These are phyloP conservation scores for Hydrozoanthus tunicans DNA, from an alignment of 64 coral and sea anemone genomes.

Conservation along the genomic window DNA sequence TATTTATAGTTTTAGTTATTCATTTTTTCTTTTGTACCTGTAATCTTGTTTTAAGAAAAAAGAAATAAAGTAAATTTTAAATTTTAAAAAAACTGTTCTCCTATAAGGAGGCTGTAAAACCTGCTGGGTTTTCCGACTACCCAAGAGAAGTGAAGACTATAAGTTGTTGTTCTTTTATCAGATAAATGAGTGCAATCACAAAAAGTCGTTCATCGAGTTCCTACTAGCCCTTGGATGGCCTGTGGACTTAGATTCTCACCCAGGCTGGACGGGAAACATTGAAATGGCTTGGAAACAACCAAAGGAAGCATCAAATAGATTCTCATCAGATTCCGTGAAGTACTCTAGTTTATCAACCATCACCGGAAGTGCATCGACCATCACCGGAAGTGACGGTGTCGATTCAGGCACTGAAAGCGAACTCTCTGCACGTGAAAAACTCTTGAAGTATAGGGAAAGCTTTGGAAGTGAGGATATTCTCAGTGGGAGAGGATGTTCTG, in stretches of 20 bases:
- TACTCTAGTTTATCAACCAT: constrained; percentile 49
- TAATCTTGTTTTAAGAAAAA: no score
- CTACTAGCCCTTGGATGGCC: constrained; percentile 91
- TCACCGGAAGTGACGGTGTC: constrained; percentile 67
- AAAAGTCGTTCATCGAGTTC: constrained; percentile 82
- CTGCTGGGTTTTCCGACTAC: no score
- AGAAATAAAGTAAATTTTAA: no score
- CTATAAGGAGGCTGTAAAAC: no score
- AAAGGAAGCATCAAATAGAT: constrained; percentile 24
- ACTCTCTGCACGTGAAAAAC: constrained; percentile 22
- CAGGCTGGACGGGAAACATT: constrained; percentile 94
- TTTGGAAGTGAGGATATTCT: constrained; percentile 49
- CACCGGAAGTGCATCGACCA: constrained; percentile 69
- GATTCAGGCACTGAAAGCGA: constrained; percentile 51
- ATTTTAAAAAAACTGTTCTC: no score
- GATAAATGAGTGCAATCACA: constrained; percentile 88
- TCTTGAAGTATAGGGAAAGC: constrained; percentile 38
- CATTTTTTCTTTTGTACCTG: no score
- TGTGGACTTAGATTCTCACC: constrained; percentile 75
- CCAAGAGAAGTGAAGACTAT: not conserved
- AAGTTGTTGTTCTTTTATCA: not conserved
- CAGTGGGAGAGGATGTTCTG: constrained; percentile 28
- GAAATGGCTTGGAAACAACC: constrained; percentile 77
- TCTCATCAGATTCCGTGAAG: constrained; percentile 17
- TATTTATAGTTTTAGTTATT: no score